Percentiles rank a stretch among this genome's conserved stretches.
Conservation (phyloP, 2,888 invertebrate genomes). For the Galerucella calmariensis region DNA sequence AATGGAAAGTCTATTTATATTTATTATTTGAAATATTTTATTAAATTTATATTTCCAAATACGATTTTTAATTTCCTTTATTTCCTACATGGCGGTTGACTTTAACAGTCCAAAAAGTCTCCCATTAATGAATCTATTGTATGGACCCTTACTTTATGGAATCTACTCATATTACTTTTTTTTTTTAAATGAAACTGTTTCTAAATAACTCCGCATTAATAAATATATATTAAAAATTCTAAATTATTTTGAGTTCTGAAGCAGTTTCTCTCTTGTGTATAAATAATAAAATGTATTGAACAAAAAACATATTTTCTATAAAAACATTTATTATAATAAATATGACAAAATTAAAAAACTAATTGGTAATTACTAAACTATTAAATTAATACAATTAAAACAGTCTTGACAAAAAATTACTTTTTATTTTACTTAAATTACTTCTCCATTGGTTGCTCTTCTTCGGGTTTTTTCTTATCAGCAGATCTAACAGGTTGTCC, state of each 20-base stretch:
- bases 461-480: background rate
- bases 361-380: background rate
- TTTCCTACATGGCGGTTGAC: background rate
- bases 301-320: background rate
- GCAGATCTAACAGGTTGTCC: conserved; percentile 33
- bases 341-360: background rate
- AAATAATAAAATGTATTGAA: background rate
- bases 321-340: background rate
- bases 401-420: background rate
- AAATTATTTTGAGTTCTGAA: too few species aligned
- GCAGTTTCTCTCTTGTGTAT: too few species aligned
- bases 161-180: too few species aligned
- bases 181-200: too few species aligned
- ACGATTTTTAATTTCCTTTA: background rate
- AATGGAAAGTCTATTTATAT: conserved; percentile 33
- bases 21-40: conserved; percentile 35
- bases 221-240: too few species aligned
- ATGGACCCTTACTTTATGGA: too few species aligned
- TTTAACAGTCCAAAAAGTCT: too few species aligned
- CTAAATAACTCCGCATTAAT: too few species aligned
- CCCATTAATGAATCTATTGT: too few species aligned
- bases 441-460: conserved; percentile 4
- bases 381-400: background rate
- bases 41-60: conserved; percentile 28
- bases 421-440: background rate